Conservation (phyloP, 1,140 invertebrate species). For the Bombus balteatus region DNA sequence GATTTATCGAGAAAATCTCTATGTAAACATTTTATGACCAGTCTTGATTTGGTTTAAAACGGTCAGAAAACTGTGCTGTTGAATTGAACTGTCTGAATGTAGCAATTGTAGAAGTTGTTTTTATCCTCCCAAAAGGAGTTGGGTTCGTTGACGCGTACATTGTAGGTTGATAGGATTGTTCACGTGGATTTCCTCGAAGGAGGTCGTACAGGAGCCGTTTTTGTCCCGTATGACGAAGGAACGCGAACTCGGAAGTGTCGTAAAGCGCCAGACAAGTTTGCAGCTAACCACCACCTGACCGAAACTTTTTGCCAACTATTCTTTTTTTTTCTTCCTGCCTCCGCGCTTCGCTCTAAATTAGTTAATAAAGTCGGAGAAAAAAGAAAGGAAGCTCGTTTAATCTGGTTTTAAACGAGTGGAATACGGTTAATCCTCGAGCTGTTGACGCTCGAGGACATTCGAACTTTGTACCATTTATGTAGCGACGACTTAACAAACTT, state of each 20-base stretch:
- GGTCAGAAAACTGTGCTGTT: neutral
- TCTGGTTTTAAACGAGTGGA: neutral
- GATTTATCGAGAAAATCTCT: neutral
- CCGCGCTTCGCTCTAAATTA: conserved; percentile 22
- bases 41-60: neutral
- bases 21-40: neutral
- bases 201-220: neutral
- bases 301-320: conserved; percentile 33
- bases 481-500: neutral
- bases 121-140: neutral
- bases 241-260: conserved; percentile 14
- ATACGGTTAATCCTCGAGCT: neutral
- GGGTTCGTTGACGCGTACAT: neutral
- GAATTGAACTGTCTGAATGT: neutral
- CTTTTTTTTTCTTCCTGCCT: conserved; percentile 18
- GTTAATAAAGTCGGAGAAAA: conserved; percentile 24
- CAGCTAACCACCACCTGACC: conserved; percentile 8
- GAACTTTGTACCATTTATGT: neutral
- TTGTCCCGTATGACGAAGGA: neutral
- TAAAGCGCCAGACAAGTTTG: conserved; percentile 40
- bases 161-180: neutral
- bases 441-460: neutral
- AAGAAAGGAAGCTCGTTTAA: conserved; percentile 10
- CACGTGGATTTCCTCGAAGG: neutral
- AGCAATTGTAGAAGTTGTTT: neutral